Evolutionary conservation across 2,113 vertebrate species (phyloP).

Genomic region (Aspidoscelis tigris): DNA sequence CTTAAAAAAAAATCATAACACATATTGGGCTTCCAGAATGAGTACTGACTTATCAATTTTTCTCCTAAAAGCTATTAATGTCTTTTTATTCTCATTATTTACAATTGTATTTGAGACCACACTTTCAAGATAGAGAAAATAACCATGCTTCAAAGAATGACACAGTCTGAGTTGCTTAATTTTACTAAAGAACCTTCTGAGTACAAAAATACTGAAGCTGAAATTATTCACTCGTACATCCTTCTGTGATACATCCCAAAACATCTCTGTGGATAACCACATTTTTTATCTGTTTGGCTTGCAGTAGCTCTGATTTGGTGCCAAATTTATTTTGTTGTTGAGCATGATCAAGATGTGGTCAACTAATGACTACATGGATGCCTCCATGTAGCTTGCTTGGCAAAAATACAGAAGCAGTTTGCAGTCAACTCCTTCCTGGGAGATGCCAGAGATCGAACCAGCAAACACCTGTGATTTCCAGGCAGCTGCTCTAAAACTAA

Average conservation of each 20-base stretch:
- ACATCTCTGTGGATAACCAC: not conserved
- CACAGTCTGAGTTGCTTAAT: not conserved
- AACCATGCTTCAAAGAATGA: slow-evolving; percentile 7
- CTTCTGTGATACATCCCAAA: not conserved
- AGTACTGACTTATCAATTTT: not conserved
- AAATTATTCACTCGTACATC: not conserved
- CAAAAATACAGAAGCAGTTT: too few relatives aligned
- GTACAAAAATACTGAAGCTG: not conserved
- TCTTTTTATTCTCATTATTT: not conserved
- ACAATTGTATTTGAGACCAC: not conserved
- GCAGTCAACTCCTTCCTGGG: too few relatives aligned
- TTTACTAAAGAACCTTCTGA: not conserved
- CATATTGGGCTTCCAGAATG: too few relatives aligned
- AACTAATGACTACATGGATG: too few relatives aligned
- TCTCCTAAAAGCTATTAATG: not conserved
- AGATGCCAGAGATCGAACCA: too few relatives aligned
- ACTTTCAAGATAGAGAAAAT: not conserved
- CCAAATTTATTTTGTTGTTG: not conserved
- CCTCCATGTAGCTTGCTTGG: too few relatives aligned
- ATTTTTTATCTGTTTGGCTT: not conserved
- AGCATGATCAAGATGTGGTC: too few relatives aligned
- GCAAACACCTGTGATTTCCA: too few relatives aligned
- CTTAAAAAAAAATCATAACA: too few relatives aligned
- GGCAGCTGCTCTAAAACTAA: too few relatives aligned
- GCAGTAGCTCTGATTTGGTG: not conserved